Conservation (phyloP, 2,888 invertebrate genomes). For the Caradrina kadenii region DNA sequence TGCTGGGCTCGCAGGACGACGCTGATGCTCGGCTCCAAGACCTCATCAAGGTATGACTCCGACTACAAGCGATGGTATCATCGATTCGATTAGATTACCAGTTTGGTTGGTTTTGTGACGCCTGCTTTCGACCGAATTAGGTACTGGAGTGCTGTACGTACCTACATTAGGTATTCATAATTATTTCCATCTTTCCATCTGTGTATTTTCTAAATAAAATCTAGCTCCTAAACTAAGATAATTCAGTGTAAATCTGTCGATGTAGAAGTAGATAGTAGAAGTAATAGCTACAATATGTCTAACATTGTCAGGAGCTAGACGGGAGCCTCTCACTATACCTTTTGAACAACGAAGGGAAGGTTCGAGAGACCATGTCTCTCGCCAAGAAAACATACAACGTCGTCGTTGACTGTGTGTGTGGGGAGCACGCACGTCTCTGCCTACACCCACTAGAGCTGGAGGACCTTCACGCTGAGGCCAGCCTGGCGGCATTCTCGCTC, state of each 20-base stretch:
- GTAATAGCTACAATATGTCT: not conserved
- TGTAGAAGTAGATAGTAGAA: no score
- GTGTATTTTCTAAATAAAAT: not conserved
- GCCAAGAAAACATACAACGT: conserved; percentile 63
- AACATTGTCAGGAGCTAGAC: conserved; percentile 64
- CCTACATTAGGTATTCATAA: no score
- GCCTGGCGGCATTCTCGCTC: conserved; percentile 7
- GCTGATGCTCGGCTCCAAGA: conserved; percentile 27
- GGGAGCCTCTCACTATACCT: conserved; percentile 52
- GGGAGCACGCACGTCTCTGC: conserved; percentile 52
- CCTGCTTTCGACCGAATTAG: not conserved
- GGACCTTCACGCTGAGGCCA: conserved; percentile 31
- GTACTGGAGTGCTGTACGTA: no score
- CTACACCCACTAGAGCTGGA: conserved; percentile 47
- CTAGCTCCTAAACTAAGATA: not conserved
- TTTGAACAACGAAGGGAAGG: conserved; percentile 66
- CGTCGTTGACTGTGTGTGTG: conserved; percentile 37
- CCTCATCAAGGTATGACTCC: conserved; percentile 35
- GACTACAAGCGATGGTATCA: not conserved
- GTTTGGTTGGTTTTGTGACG: not conserved
- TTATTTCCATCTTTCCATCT: no score
- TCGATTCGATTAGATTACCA: not conserved
- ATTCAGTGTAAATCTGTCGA: not conserved
- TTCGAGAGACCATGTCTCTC: conserved; percentile 49
- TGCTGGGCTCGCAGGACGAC: conserved; percentile 46